These are phyloP conservation scores for Stenchaetothrips biformis DNA, from an alignment of 2,888 invertebrate genomes.

Conservation along the genomic window DNA sequence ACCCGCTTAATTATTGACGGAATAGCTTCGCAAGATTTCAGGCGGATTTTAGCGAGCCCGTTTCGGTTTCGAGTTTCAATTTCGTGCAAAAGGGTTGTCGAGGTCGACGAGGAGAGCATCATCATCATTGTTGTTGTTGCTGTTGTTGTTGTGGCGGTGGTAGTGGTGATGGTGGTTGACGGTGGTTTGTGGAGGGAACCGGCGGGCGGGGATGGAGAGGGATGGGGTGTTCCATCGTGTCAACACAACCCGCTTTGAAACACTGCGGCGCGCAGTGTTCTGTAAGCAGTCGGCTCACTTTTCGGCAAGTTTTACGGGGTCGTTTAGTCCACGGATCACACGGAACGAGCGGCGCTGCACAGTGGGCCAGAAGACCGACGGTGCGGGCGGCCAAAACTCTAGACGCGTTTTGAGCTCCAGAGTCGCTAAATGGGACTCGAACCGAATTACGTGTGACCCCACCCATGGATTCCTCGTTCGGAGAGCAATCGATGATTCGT, in stretches of 20 bases:
- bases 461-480: neutral
- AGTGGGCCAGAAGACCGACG: no score
- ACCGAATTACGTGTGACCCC: neutral
- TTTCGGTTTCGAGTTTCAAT: constrained; percentile 22
- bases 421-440: neutral
- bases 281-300: no score
- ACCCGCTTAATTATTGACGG: constrained; percentile 2
- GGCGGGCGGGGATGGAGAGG: neutral
- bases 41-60: constrained; percentile 3
- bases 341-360: no score
- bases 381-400: no score
- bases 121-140: no score
- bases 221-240: neutral
- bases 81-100: neutral
- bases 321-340: no score
- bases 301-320: no score
- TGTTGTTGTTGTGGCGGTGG: neutral
- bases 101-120: neutral
- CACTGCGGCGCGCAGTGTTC: neutral
- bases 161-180: neutral
- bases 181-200: neutral
- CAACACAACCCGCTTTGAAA: neutral
- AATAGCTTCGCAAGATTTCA: constrained; percentile 21
- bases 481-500: no score
- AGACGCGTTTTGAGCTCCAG: no score